Evolutionary conservation across 64 coral and sea anemone species (phyloP).

Genomic region (Porites australiensis): DNA sequence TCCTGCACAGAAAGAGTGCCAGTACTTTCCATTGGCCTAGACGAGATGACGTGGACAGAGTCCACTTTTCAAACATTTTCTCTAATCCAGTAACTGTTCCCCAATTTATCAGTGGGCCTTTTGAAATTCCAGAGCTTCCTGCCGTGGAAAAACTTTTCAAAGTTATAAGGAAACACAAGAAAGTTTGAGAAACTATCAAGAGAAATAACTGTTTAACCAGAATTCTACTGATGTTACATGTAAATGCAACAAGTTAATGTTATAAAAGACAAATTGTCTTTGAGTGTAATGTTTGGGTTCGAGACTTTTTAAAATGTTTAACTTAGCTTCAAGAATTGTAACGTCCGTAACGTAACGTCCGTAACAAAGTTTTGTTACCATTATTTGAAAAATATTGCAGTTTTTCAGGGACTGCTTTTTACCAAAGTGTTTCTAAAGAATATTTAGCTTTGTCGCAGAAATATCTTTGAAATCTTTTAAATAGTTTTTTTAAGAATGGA

Average conservation of each 20-base stretch:
- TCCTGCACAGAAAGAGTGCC: slow-evolving; percentile 23
- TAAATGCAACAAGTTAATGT: slow-evolving; percentile 4
- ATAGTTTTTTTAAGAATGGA: slow-evolving; percentile 3
- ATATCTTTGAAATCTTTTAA: slow-evolving; percentile 7
- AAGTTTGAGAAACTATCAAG: slow-evolving; percentile 3
- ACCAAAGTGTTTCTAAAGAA: slow-evolving; percentile 16
- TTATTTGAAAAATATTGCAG: slow-evolving; percentile 19
- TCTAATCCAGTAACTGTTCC: slow-evolving; percentile 19
- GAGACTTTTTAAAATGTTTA: not conserved
- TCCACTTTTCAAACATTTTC: slow-evolving; percentile 42
- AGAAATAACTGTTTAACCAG: slow-evolving; percentile 11
- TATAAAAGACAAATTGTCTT: slow-evolving; percentile 8
- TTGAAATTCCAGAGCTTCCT: slow-evolving; percentile 46
- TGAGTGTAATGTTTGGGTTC: slow-evolving; percentile 19
- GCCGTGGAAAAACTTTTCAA: slow-evolving; percentile 52
- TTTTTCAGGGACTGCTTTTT: slow-evolving; percentile 22
- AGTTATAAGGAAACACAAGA: slow-evolving; percentile 49
- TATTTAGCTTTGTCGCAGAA: slow-evolving; percentile 7
- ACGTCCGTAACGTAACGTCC: not conserved
- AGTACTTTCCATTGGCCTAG: slow-evolving; percentile 54
- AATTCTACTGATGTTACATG: no score
- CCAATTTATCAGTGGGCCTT: slow-evolving; percentile 44
- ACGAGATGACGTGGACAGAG: slow-evolving; percentile 6
- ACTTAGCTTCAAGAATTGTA: slow-evolving; percentile 16
- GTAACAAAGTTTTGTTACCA: not conserved